Evolutionary conservation across 2,797 vertebrate species (phyloP).

Genomic region (Echeneis naucrates): DNA sequence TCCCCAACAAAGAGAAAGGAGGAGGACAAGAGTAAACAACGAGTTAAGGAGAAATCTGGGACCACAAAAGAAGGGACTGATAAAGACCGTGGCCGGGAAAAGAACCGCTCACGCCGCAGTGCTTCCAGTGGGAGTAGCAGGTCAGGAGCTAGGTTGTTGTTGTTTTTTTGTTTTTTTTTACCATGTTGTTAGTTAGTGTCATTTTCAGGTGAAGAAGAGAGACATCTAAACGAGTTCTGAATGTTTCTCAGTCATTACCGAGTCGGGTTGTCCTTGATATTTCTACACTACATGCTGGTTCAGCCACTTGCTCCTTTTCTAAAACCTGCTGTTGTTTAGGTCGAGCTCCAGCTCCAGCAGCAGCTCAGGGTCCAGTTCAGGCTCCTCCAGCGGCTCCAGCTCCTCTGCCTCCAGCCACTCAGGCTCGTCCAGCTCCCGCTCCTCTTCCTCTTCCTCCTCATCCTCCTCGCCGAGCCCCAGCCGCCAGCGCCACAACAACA

Average conservation of each 20-base stretch:
- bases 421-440: constrained; percentile 92
- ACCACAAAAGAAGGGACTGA: constrained; percentile 88
- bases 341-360: constrained; percentile 93
- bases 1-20: constrained; percentile 94
- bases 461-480: constrained; percentile 90
- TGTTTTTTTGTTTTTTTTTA: not conserved
- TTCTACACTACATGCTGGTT: not conserved
- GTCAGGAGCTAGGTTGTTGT: constrained; percentile 66
- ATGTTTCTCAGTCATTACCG: not conserved
- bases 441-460: constrained; percentile 91
- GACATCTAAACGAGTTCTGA: not conserved
- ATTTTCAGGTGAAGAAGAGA: not conserved
- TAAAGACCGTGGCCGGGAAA: constrained; percentile 90
- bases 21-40: constrained; percentile 91
- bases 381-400: constrained; percentile 93
- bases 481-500: constrained; percentile 91
- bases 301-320: no score
- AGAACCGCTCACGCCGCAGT: constrained; percentile 88
- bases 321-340: constrained; percentile 25
- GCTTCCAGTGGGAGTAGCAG: constrained; percentile 93
- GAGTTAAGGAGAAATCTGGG: constrained; percentile 88
- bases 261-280: not conserved
- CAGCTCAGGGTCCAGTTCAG: constrained; percentile 92
- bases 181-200: no score
- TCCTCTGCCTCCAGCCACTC: constrained; percentile 92